Base-by-base conservation (phyloP, 1,140 invertebrate species). In the Musca domestica region DNA sequence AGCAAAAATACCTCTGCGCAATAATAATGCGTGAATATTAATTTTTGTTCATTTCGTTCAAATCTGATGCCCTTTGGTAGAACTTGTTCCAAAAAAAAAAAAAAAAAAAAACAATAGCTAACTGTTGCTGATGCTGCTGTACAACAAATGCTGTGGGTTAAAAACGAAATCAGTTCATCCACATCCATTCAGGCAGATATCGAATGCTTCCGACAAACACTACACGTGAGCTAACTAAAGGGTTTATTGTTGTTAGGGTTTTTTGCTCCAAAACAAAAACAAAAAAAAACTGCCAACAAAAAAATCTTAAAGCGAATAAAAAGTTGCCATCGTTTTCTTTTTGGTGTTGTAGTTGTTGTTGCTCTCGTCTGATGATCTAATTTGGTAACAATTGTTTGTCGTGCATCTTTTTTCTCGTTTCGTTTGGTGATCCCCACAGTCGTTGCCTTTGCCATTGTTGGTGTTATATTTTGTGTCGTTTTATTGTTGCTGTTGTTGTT, bases 311-410 rank as follows among this genome's bases (percentile, higher is more conserved):
- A 41, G 34, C 34, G 34, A 41, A 41, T 41, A 41, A 41, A 41
- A 41, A 41, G 34, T 41, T 41, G 34, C 34, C 34, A 17, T 58
- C 6, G 9, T 30, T 27, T 27, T 27, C 9, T 27, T 58, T 14
- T 56, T 27, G 23, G 14, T 27, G 23, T 58, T 17, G 49, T 20
- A 20, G 15, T 10, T 15, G 22, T 15, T 54, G 17, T 58, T 58
- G 23, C 14, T 58, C n/a, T 58, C 7, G 19, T 61, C 71, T 79
- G 77, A 79, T 79, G 77, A 79, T 79, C 77, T 79, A 79, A 79
- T 79, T 79, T 80, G 76, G 76, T 78, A 80, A 75, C 75, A 80
- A 76, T 76, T 77, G 76, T 80, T 77, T 63, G 73, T 76, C 72
- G 73, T 72, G 69, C 71, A 69, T 70, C 68, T 69, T 64, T 70